Conservation (phyloP, 2,888 invertebrate genomes). For the Masnerella sp. region DNA sequence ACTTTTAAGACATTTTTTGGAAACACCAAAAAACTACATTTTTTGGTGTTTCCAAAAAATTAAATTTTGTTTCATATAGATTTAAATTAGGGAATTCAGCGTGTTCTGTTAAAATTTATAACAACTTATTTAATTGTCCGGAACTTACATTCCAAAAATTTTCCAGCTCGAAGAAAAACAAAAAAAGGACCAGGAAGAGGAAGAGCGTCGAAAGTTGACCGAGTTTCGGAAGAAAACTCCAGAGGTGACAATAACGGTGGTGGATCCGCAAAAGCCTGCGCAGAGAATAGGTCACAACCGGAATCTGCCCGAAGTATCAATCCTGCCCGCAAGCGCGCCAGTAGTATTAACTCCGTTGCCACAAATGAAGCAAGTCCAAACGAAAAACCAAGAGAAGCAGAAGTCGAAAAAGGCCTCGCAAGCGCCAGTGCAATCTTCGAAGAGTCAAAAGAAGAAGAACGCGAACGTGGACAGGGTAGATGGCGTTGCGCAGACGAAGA, state of each 20-base stretch:
- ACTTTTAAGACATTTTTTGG: not conserved
- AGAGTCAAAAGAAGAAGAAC: constrained; percentile 30
- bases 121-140: too few relatives aligned
- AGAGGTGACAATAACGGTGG: constrained; percentile 78
- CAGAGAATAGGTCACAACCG: constrained; percentile 70
- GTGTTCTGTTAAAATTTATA: too few relatives aligned
- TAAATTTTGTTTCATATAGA: too few relatives aligned
- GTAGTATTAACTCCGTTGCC: constrained; percentile 52
- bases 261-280: constrained; percentile 75
- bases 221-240: constrained; percentile 77
- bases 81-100: too few relatives aligned
- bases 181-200: constrained; percentile 76
- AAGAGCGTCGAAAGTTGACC: constrained; percentile 74
- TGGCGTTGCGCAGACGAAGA: constrained; percentile 8
- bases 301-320: constrained; percentile 75
- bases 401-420: constrained; percentile 27
- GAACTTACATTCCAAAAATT: too few relatives aligned
- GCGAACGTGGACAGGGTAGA: constrained; percentile 43
- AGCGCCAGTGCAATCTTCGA: not conserved
- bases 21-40: too few relatives aligned
- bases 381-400: constrained; percentile 19
- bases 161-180: constrained; percentile 77
- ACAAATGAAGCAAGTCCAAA: not conserved
- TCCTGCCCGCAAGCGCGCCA: constrained; percentile 70
- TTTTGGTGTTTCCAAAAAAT: too few relatives aligned